Conservation (phyloP, 1,140 invertebrate genomes). For the Brachionus plicatilis region DNA sequence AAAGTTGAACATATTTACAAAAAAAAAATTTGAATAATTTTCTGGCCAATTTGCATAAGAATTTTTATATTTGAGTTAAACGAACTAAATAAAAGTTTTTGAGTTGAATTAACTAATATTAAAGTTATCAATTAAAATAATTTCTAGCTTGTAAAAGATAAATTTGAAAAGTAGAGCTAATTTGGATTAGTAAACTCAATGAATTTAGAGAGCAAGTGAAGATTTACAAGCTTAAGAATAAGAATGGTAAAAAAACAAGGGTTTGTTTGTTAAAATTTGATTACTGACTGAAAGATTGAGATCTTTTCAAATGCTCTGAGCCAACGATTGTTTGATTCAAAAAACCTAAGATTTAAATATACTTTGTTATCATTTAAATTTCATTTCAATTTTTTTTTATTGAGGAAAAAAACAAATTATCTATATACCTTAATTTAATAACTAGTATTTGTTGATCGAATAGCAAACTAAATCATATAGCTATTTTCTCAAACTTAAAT, state of each 20-base stretch:
- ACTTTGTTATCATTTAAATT: background rate
- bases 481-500: background rate
- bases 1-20: too few relatives aligned
- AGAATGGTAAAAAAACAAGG: background rate
- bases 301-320: background rate
- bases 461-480: background rate
- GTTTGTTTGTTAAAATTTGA: background rate
- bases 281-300: background rate
- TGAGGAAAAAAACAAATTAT: background rate
- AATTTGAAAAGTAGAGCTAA: background rate
- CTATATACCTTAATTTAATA: background rate
- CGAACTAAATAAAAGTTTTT: background rate
- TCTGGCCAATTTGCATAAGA: background rate
- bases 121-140: background rate
- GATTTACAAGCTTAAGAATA: background rate
- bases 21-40: too few relatives aligned
- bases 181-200: background rate
- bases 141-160: background rate
- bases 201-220: background rate
- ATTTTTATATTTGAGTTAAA: background rate
- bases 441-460: background rate
- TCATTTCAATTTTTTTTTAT: background rate
- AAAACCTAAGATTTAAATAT: background rate
- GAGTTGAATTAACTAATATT: background rate
- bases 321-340: background rate